Percentiles rank a stretch among this genome's conserved stretches.
Conservation (phyloP, 2,113 vertebrate species). For the Podocnemis expansa region DNA sequence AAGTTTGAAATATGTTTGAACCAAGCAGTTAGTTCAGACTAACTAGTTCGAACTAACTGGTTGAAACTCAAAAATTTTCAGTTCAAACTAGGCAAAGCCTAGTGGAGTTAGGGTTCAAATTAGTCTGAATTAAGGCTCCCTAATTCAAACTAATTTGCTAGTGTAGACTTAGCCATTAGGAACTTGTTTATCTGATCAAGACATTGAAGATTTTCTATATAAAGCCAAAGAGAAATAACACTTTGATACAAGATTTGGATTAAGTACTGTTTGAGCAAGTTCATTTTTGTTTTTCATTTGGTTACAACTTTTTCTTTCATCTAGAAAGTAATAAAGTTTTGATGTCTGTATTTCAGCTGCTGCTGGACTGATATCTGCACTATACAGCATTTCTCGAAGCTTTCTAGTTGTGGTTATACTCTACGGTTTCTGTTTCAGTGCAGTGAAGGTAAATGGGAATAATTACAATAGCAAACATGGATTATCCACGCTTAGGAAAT, state of each 20-base stretch:
- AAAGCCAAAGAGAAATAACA: not conserved
- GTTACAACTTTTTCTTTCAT: not conserved
- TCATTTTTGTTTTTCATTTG: not conserved
- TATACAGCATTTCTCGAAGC: conserved; percentile 90
- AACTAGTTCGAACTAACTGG: too few species aligned
- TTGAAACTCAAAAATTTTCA: too few species aligned
- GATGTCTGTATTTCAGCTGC: conserved; percentile 83
- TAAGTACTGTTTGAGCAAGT: not conserved
- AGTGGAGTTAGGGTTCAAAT: too few species aligned
- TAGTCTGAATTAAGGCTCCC: too few species aligned
- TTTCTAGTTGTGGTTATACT: conserved; percentile 81
- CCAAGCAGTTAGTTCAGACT: too few species aligned
- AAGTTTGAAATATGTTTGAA: too few species aligned
- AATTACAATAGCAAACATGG: not conserved
- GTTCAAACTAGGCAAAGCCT: too few species aligned
- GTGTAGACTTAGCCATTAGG: too few species aligned
- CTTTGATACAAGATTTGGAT: not conserved
- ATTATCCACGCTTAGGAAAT: not conserved
- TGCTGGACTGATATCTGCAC: conserved; percentile 85
- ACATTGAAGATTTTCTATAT: not conserved
- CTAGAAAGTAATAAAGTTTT: not conserved
- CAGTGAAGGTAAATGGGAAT: conserved; percentile 88
- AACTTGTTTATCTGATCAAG: not conserved
- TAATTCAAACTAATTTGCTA: too few species aligned
- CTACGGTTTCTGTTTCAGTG: conserved; percentile 90